Evolutionary conservation across 2,888 invertebrate species (phyloP).

Genomic region (Xestia xanthographa): DNA sequence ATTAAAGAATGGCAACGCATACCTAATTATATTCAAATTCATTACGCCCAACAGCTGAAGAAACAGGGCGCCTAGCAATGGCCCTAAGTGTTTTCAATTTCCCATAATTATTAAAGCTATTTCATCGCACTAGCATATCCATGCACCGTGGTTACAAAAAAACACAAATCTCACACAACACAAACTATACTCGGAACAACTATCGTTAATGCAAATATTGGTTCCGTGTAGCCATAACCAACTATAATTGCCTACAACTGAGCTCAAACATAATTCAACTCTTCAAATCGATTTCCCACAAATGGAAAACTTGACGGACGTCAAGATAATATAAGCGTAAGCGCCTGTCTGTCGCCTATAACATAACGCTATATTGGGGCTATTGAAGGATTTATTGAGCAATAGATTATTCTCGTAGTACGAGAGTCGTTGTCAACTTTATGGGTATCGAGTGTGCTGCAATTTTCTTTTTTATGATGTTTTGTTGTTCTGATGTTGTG

Average conservation of each 20-base stretch:
- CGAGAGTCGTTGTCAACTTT: slow-evolving; percentile 60
- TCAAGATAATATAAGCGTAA: slow-evolving; percentile 48
- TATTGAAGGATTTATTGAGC: slow-evolving; percentile 66
- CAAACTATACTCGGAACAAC: neutral
- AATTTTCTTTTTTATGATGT: slow-evolving; percentile 56
- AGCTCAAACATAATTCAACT: slow-evolving; percentile 23
- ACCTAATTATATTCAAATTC: no score
- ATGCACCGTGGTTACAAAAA: neutral
- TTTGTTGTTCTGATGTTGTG: slow-evolving; percentile 11
- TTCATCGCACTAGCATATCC: neutral
- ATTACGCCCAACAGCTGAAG: neutral
- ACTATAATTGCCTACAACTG: slow-evolving; percentile 28
- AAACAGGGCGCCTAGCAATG: neutral
- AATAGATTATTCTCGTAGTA: slow-evolving; percentile 60
- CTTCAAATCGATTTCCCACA: slow-evolving; percentile 29
- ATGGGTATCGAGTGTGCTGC: slow-evolving; percentile 52
- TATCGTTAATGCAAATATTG: slow-evolving; percentile 24
- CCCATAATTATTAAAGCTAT: neutral
- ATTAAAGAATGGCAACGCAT: neutral
- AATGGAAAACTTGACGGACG: slow-evolving; percentile 21
- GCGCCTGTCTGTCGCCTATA: slow-evolving; percentile 60
- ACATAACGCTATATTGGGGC: slow-evolving; percentile 51
- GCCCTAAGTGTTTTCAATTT: neutral
- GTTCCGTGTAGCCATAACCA: neutral
- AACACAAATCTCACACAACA: slow-evolving; percentile 6